Evolutionary conservation across 1,140 invertebrate species (phyloP), one percentile per base, ranked within the genome.

Genomic region (Bombus ignitus): DNA sequence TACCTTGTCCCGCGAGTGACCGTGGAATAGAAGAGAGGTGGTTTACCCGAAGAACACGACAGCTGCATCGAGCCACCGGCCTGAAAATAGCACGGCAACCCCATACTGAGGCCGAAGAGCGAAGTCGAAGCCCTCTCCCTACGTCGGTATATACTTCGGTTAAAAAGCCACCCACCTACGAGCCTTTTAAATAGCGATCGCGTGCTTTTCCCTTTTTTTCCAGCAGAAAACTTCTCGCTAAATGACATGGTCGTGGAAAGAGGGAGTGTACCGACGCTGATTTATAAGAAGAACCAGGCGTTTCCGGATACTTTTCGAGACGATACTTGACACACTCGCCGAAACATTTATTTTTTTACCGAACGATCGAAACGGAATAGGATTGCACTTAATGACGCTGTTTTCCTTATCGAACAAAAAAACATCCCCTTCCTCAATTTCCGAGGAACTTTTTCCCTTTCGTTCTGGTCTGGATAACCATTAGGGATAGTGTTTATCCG

Each of bases 251-350:
- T 44, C 65, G 84, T 37, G 53, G 70, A 81, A 88, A 71, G 72
- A 88, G 87, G 74, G 77, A 73, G 78, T 57, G 81, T 72, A 79
- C 59, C 85, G 83, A 66, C 62, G 65, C 84, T 91, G 87, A 93
- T 92, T 93, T 89, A 88, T 81, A 90, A 87, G 86, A 88, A 81
- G 90, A 89, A 91, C 90, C 88, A 90, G 76, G 87, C 89, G 86
- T 92, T 92, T 93, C 92, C 92, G 91, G 91, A 87, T 91, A 90
- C 80, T 92, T 92, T 91, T 83, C 78, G 68, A 35, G 62, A 86
- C 68, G 73, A 81, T 62, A 83, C 15, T 44, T 73, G 28, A 83
- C 44, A 66, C 81, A 75, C 71, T 76, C 81, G n/a, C 53, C 28
- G 76, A 37, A 71, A 44, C 74, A 81, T 87, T 71, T 70, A 79